Conservation (phyloP, 1,140 invertebrate genomes). For the Leptopilina clavipes region DNA sequence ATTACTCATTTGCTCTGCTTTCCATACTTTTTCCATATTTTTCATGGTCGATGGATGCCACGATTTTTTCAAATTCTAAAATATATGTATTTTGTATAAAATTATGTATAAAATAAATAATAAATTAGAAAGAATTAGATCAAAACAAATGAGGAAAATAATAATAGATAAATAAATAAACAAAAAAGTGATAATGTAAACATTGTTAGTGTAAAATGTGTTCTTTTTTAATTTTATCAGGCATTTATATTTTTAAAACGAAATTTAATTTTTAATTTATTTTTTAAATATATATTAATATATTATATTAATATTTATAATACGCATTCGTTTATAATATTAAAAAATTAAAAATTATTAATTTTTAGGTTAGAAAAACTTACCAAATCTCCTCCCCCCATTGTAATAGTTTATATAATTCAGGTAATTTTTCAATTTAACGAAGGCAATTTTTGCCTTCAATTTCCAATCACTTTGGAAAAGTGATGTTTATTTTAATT, state of each 20-base stretch:
- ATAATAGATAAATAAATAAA: no score
- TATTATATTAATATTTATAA: neutral
- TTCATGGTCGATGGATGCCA: conserved; percentile 88
- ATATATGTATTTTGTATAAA: no score
- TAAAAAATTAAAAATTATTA: conserved; percentile 27
- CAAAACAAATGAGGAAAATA: no score
- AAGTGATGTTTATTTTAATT: no score
- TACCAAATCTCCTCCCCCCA: conserved; percentile 79
- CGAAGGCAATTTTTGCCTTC: no score
- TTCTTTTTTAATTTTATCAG: no score
- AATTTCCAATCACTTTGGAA: no score
- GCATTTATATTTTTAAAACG: neutral
- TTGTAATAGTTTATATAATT: conserved; percentile 51
- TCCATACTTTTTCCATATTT: conserved; percentile 86
- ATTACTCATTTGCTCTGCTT: conserved; percentile 83
- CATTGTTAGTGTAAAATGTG: no score
- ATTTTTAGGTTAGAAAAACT: conserved; percentile 51
- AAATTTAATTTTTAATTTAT: neutral
- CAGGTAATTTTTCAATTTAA: no score
- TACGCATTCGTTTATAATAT: neutral
- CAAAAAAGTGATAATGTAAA: no score
- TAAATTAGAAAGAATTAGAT: no score
- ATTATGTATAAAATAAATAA: no score
- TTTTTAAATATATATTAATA: conserved; percentile 1
- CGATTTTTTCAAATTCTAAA: conserved; percentile 86